phyloP scores from a whole-genome alignment of 2,113 vertebrate species.

The Nycticryphes semicollaris region DNA sequence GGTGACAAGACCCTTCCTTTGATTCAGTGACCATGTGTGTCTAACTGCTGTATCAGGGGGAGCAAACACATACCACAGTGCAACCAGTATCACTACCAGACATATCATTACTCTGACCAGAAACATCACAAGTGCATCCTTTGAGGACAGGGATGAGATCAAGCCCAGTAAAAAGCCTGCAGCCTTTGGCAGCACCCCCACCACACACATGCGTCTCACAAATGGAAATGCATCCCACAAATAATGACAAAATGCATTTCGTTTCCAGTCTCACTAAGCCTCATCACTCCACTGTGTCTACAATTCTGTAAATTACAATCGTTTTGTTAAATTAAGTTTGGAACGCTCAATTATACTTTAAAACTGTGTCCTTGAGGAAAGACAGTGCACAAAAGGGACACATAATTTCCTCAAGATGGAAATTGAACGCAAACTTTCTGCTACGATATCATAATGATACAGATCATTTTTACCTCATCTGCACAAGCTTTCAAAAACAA shows the following conservation, averaged over 20 bases:
- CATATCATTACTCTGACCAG: accelerated
- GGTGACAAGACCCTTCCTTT: background rate
- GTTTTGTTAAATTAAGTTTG: background rate
- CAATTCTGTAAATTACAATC: background rate
- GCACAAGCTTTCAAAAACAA: background rate
- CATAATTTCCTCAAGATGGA: background rate
- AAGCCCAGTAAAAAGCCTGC: accelerated
- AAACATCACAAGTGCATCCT: background rate
- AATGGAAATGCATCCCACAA: background rate
- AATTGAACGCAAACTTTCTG: background rate
- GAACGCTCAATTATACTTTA: background rate
- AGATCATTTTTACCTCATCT: background rate
- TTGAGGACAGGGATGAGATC: background rate
- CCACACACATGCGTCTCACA: accelerated
- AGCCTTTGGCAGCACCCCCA: background rate
- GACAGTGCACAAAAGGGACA: background rate
- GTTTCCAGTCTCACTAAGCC: background rate
- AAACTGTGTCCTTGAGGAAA: background rate
- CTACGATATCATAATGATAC: background rate
- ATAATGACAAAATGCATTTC: background rate
- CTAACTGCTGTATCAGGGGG: accelerated
- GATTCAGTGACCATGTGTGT: accelerated
- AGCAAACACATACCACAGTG: background rate
- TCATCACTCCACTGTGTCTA: background rate
- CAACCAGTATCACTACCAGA: background rate